Evolutionary conservation across 1,140 invertebrate genomes (phyloP).

Genomic region (Brachionus paranguensis): DNA sequence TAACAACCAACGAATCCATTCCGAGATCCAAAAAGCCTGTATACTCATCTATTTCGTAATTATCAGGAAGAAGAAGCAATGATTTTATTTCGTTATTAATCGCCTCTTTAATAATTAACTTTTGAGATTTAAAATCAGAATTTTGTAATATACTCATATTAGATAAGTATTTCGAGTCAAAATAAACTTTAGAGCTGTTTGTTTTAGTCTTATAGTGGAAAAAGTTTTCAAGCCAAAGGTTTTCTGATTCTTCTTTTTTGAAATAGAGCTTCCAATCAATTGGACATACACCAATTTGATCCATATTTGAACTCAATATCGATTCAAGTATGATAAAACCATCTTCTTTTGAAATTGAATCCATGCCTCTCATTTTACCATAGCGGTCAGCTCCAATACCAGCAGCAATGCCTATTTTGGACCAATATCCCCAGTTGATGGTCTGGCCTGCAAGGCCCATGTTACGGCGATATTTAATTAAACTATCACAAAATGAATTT

Average conservation of each 20-base stretch:
- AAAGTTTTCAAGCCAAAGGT: background rate
- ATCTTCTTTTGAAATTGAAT: background rate
- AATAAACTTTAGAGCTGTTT: background rate
- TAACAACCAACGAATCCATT: background rate
- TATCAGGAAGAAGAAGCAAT: background rate
- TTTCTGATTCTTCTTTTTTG: background rate
- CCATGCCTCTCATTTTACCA: background rate
- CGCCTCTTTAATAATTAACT: background rate
- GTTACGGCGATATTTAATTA: constrained; percentile 39
- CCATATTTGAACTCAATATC: background rate
- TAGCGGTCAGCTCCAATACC: background rate
- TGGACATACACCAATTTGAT: background rate
- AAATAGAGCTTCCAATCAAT: background rate
- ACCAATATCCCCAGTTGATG: constrained; percentile 42
- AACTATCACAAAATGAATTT: constrained; percentile 41
- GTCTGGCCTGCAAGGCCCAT: constrained; percentile 39
- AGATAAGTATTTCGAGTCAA: background rate
- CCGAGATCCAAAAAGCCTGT: background rate
- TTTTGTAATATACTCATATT: background rate
- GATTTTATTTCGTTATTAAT: background rate
- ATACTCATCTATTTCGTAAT: background rate
- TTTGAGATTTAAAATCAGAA: background rate
- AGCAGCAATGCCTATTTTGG: background rate
- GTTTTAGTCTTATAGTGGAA: background rate
- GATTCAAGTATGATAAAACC: background rate